Evolutionary conservation across 2,797 vertebrate genomes (phyloP).

Genomic region (Enteromius thamalakanensis): DNA sequence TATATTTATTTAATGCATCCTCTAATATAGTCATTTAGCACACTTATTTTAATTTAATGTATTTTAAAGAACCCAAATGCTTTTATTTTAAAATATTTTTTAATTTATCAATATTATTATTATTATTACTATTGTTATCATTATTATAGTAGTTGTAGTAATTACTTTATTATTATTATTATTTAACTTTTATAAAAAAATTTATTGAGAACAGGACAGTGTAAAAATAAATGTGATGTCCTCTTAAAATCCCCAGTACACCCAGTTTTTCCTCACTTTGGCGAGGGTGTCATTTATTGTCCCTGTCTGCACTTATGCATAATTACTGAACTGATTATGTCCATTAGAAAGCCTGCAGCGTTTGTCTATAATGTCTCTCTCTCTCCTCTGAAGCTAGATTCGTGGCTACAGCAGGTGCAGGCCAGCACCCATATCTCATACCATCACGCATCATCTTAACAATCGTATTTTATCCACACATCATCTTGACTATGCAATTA

Average conservation of each 20-base stretch:
- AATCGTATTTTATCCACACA: not conserved
- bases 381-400: constrained; percentile 62
- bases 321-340: constrained; percentile 71
- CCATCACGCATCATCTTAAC: not conserved
- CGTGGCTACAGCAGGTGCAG: constrained; percentile 40
- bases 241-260: not conserved
- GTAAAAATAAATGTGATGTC: not conserved
- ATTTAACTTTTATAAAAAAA: not conserved
- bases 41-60: no score
- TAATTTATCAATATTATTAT: not conserved
- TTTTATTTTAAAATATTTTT: no score
- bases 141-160: no score
- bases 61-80: no score
- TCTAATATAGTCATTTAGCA: no score
- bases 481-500: constrained; percentile 33
- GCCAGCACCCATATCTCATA: not conserved
- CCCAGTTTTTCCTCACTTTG: not conserved
- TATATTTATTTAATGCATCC: no score
- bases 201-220: not conserved
- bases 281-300: constrained; percentile 46
- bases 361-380: constrained; percentile 23
- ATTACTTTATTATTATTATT: no score
- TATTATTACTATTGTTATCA: no score
- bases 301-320: constrained; percentile 58
- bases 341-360: constrained; percentile 70